Conservation (phyloP, 2,113 vertebrate species). For the Lichenostomus cassidix region DNA sequence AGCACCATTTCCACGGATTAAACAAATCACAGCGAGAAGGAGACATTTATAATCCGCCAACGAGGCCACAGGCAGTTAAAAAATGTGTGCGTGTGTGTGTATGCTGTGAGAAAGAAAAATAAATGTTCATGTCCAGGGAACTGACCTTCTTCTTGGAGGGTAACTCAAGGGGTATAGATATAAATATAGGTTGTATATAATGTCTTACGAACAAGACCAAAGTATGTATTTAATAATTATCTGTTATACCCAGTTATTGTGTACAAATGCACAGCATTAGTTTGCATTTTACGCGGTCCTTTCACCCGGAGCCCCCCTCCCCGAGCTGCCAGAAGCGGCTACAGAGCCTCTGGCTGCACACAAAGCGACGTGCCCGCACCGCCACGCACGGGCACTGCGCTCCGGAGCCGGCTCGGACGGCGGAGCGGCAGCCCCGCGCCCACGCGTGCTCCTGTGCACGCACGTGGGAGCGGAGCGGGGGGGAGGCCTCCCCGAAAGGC, state of each 20-base stretch:
- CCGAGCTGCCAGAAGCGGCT: neutral
- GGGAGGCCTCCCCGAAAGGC: too few relatives aligned
- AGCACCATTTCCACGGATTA: conserved; percentile 97
- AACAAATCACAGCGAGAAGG: conserved; percentile 94
- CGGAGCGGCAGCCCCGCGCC: neutral
- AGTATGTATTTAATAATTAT: conserved; percentile 46
- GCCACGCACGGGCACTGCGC: neutral
- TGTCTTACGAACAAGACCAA: neutral
- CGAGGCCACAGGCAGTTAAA: conserved; percentile 89
- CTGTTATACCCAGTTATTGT: neutral
- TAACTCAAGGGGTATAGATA: conserved; percentile 56
- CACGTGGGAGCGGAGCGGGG: neutral
- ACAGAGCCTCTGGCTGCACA: neutral
- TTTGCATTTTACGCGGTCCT: neutral
- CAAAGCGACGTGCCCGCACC: neutral
- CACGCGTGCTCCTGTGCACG: neutral
- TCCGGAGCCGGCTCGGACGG: neutral
- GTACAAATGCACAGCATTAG: conserved; percentile 8
- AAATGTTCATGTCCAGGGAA: conserved; percentile 79
- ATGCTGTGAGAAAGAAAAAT: conserved; percentile 78
- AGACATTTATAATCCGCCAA: conserved; percentile 95
- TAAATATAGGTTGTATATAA: conserved; percentile 54
- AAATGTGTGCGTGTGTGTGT: conserved; percentile 75
- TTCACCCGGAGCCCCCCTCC: neutral
- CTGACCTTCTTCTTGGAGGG: conserved; percentile 85